A percentile compares a stretch with the other conserved stretches of the same genome.
Conservation (phyloP, 2,113 vertebrate genomes). For the Marmota flaviventris region DNA sequence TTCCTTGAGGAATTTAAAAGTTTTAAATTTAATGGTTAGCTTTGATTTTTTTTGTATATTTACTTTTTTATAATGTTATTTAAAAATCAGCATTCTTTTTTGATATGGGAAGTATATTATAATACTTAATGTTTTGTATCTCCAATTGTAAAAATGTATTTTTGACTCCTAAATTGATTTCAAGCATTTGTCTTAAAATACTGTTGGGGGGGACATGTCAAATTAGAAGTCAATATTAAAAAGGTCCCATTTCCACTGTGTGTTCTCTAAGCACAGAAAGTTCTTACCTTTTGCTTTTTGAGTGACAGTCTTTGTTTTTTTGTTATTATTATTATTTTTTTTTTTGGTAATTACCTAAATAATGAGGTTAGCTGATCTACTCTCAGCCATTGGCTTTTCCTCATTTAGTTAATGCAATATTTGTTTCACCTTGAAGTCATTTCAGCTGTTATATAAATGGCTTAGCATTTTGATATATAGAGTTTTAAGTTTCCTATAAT, state of each 20-base stretch:
- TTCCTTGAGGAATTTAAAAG: background rate
- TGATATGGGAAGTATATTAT: background rate
- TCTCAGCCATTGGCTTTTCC: background rate
- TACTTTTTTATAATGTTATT: background rate
- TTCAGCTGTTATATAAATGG: slow-evolving; percentile 33
- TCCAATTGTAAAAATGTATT: slow-evolving; percentile 31
- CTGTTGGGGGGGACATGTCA: background rate
- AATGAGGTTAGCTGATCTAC: background rate
- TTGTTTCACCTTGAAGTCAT: slow-evolving; percentile 6
- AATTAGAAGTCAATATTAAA: background rate
- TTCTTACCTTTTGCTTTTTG: background rate
- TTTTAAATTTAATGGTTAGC: background rate
- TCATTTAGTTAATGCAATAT: background rate
- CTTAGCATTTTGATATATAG: background rate
- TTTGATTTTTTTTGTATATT: background rate
- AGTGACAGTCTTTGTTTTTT: background rate
- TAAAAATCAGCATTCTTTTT: slow-evolving; percentile 37
- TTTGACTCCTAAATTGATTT: slow-evolving; percentile 6
- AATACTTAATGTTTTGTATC: background rate
- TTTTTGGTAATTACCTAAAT: background rate
- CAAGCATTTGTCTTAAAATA: slow-evolving; percentile 18
- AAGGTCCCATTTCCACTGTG: background rate
- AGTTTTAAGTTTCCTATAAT: background rate
- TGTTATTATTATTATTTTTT: background rate
- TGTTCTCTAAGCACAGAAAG: background rate